A percentile compares a stretch with the other conserved stretches of the same genome.
These are phyloP conservation scores for Aphelinus atriplicis DNA, from an alignment of 1,140 invertebrate species.

Conservation along the genomic window DNA sequence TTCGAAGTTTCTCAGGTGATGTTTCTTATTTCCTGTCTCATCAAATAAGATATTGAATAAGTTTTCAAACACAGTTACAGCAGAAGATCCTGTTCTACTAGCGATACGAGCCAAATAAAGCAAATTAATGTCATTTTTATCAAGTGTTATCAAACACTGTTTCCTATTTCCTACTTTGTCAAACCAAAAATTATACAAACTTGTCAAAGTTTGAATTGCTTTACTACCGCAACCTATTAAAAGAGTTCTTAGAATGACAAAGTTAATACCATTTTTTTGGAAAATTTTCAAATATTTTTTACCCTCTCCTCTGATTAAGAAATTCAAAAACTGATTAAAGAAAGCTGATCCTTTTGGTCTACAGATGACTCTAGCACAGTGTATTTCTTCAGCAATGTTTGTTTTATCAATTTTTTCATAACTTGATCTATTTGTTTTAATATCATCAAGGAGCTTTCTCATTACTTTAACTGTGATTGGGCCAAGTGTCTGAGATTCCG, in stretches of 20 bases:
- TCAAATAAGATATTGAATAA: conserved; percentile 49
- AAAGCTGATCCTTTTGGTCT: no score
- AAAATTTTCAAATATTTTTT: conserved; percentile 6
- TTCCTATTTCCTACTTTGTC: conserved; percentile 11
- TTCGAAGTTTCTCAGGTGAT: conserved; percentile 37
- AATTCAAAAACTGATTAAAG: conserved; percentile 8
- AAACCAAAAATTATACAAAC: no score
- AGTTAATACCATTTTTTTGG: conserved; percentile 11
- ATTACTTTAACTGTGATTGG: conserved; percentile 26
- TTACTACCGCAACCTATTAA: no score
- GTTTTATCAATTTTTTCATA: background rate
- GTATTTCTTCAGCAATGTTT: no score
- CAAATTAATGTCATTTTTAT: conserved; percentile 25
- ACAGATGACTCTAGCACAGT: no score
- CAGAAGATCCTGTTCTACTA: conserved; percentile 33
- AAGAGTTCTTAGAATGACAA: background rate
- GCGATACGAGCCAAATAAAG: conserved; percentile 13
- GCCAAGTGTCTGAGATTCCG: conserved; percentile 20
- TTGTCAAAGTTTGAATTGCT: no score
- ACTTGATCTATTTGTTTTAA: conserved; percentile 17
- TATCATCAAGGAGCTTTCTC: conserved; percentile 41
- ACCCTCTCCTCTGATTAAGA: conserved; percentile 6
- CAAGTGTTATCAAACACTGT: conserved; percentile 39
- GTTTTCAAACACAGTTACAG: conserved; percentile 42
- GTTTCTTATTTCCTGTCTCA: conserved; percentile 43